These are phyloP conservation scores for Beaufortia kweichowensis DNA, from an alignment of 2,113 vertebrate species.

Conservation along the genomic window DNA sequence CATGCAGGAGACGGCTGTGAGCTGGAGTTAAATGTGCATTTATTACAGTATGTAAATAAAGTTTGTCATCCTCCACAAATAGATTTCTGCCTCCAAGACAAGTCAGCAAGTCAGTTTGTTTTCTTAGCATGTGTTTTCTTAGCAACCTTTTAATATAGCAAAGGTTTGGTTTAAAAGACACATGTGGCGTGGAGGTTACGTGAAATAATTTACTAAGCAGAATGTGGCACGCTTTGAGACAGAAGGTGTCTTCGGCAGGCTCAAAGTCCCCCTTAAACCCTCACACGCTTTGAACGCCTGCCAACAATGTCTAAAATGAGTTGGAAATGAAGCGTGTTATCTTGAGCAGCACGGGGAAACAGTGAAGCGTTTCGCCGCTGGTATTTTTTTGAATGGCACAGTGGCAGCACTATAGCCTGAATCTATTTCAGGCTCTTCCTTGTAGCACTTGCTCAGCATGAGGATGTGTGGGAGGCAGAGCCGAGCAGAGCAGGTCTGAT, in stretches of 20 bases:
- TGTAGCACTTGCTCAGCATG: conserved; percentile 74
- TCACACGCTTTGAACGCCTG: background rate
- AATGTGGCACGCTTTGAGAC: background rate
- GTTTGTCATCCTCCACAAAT: background rate
- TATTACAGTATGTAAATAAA: conserved; percentile 1
- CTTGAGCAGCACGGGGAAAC: conserved; percentile 3
- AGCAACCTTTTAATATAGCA: background rate
- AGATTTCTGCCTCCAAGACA: conserved; percentile 2
- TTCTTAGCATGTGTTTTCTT: background rate
- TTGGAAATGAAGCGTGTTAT: conserved; percentile 20
- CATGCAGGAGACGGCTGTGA: background rate
- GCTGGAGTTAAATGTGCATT: background rate
- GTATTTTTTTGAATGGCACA: conserved; percentile 58
- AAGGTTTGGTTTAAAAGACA: background rate
- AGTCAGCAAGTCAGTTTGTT: conserved; percentile 26
- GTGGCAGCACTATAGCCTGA: conserved; percentile 65
- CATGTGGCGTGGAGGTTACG: background rate
- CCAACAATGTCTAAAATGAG: conserved; percentile 1
- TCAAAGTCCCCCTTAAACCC: background rate
- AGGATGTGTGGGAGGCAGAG: conserved; percentile 53
- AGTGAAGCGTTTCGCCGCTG: conserved; percentile 25
- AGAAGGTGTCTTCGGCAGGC: background rate
- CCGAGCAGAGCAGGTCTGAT: conserved; percentile 57
- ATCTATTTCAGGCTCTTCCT: conserved; percentile 72
- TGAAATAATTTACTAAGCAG: background rate